Evolutionary conservation across 2,888 invertebrate species (phyloP), one percentile per base, ranked within the genome.

Genomic region (Caenorhabditis sp.): DNA sequence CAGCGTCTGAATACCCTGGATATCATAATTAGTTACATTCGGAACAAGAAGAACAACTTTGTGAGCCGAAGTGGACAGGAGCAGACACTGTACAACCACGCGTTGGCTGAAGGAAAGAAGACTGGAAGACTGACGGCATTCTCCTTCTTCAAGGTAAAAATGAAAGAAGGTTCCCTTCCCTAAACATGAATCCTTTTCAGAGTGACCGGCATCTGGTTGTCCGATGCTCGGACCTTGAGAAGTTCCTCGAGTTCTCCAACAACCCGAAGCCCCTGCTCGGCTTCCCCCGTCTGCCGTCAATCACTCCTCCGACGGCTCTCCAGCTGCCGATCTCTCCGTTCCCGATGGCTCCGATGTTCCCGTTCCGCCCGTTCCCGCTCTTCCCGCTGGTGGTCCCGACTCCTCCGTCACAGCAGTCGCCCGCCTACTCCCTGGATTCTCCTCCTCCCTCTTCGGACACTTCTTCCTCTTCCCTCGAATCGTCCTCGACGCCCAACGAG

Each of bases 401-500:
- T n/a, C 58, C 48, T 13, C 20, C 20, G 2, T 39, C 48, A 0
- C 58, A 41, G 24, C 35, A 45, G 24, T 71, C 71, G 1, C 76
- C 76, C 9, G 11, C 76, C n/a, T 70, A 76, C 27, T 76, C 76
- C 2, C 32, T 76, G 20, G 70, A 70, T 9, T 65, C 70, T 6
- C 70, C 76, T 15, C 75, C 75, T 30, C 66, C 74, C 15, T 46
- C 61, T 0, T 75, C 75, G 0, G 75, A 75, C 41, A 75, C 73
- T 2, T 74, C 74, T 5, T 35, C 55, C 8, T 74, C 76, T 48
- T 76, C 76, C 9, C 58, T 70, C n/a, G 76, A 76, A 17, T 7
- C 37, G 11, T 24, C 46, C 15, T 7, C 62, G n/a, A 50, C 75
- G 3, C 56, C 75, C 0, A 53, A 58, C 30, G 43, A 48, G 41